Conservation (phyloP, 2,888 invertebrate species). For the Meganola albula region DNA sequence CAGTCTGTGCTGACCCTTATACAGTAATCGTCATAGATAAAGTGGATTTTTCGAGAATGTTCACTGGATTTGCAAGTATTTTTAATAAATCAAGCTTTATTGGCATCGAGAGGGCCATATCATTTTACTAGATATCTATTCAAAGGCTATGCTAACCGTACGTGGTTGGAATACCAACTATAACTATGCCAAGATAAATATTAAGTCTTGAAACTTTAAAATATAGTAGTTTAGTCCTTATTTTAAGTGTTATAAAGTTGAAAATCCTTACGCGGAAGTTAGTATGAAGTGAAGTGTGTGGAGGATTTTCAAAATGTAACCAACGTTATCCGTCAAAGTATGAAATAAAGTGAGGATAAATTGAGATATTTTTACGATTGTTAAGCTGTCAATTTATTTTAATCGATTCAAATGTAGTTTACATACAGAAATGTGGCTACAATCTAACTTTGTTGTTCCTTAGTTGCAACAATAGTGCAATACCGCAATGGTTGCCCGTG, state of each 20-base stretch:
- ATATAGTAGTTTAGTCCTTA: slow-evolving; percentile 9
- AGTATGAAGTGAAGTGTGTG: slow-evolving; percentile 7
- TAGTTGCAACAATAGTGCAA: too few species aligned
- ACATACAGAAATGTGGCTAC: too few species aligned
- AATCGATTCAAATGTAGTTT: slow-evolving; percentile 18
- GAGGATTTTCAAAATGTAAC: slow-evolving; percentile 44
- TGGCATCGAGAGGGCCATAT: slow-evolving; percentile 66
- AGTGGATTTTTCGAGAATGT: slow-evolving; percentile 30
- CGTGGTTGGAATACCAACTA: slow-evolving; percentile 59
- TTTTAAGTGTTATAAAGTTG: slow-evolving; percentile 12
- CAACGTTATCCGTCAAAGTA: slow-evolving; percentile 59
- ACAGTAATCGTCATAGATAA: slow-evolving; percentile 19
- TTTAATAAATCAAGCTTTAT: slow-evolving; percentile 68
- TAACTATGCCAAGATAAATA: slow-evolving; percentile 19
- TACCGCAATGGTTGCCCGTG: too few species aligned
- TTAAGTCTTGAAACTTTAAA: slow-evolving; percentile 17
- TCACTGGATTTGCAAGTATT: slow-evolving; percentile 46
- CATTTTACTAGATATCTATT: slow-evolving; percentile 70
- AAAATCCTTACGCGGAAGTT: slow-evolving; percentile 10
- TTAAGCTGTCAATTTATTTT: slow-evolving; percentile 30
- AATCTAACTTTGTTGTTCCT: too few species aligned
- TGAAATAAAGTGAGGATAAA: slow-evolving; percentile 59
- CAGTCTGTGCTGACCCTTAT: too few species aligned
- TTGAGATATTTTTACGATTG: slow-evolving; percentile 43
- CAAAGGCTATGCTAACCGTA: slow-evolving; percentile 60